These are phyloP conservation scores for Mastomys natalensis DNA, from an alignment of 2,113 vertebrate genomes.

Conservation along the genomic window DNA sequence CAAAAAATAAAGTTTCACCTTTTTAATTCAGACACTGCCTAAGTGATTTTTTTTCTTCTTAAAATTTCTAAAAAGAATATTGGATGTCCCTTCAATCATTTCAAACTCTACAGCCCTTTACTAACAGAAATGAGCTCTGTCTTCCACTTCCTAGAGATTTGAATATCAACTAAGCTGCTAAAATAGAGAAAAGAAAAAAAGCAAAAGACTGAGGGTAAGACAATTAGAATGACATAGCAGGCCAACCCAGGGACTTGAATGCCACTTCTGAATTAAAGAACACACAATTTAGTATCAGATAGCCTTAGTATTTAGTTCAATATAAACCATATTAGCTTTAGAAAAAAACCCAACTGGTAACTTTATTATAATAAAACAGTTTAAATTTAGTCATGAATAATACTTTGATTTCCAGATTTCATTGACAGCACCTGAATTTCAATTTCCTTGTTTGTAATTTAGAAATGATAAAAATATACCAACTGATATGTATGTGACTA, in stretches of 20 bases:
- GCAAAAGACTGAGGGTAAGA: not conserved
- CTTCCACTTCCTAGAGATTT: conserved; percentile 10
- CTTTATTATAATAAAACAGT: conserved; percentile 48
- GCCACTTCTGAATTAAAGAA: not conserved
- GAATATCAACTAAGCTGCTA: conserved; percentile 25
- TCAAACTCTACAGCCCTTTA: not conserved
- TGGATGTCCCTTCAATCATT: not conserved
- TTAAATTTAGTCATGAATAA: conserved; percentile 42
- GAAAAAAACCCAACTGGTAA: not conserved
- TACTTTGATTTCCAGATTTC: conserved; percentile 39
- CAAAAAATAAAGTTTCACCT: not conserved
- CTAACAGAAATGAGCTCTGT: conserved; percentile 36
- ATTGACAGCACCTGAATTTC: conserved; percentile 12
- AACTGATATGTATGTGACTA: not conserved
- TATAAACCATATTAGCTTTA: conserved; percentile 10
- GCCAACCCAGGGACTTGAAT: not conserved
- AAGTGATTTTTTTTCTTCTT: conserved; percentile 32
- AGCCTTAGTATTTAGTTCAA: not conserved
- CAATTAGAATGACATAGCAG: not conserved
- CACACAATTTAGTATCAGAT: conserved; percentile 2
- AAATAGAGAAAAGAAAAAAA: not conserved
- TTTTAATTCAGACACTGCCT: not conserved
- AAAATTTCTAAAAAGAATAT: not conserved
- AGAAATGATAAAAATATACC: conserved; percentile 20
- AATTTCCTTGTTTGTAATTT: not conserved